Evolutionary conservation across 2,113 vertebrate genomes (phyloP).

Genomic region (Furnarius figulus): DNA sequence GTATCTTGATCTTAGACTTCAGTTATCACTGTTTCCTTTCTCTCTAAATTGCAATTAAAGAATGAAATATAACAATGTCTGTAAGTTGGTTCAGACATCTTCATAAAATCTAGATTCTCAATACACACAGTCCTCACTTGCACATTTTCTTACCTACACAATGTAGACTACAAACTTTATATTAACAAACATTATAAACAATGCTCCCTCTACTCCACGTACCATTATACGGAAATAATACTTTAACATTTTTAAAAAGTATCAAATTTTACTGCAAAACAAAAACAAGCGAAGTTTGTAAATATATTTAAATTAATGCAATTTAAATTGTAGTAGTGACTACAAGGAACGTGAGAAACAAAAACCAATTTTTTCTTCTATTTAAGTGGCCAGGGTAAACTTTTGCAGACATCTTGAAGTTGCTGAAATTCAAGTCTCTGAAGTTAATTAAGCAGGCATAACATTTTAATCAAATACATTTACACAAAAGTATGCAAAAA

Average conservation of each 20-base stretch:
- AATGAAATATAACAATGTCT: neutral
- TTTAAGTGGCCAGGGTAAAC: neutral
- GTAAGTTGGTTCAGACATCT: neutral
- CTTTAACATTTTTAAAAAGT: neutral
- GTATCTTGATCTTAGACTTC: neutral
- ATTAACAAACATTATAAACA: neutral
- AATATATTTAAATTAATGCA: neutral
- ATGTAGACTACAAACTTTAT: neutral
- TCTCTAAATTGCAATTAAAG: neutral
- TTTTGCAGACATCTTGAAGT: neutral
- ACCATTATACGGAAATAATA: neutral
- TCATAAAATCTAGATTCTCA: neutral
- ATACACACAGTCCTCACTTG: neutral
- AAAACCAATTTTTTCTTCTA: neutral
- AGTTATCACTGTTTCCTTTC: neutral
- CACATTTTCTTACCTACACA: neutral
- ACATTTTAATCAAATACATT: neutral
- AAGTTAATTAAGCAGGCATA: neutral
- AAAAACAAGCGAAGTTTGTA: neutral
- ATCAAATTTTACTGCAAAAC: neutral
- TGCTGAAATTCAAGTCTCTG: neutral
- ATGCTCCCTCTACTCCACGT: neutral
- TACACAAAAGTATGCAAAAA: slow-evolving; percentile 9
- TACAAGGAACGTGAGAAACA: neutral
- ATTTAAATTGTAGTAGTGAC: neutral